Evolutionary conservation across 2,113 vertebrate species (phyloP), one percentile per base, ranked within the genome.

Genomic region (Myodes glareolus): DNA sequence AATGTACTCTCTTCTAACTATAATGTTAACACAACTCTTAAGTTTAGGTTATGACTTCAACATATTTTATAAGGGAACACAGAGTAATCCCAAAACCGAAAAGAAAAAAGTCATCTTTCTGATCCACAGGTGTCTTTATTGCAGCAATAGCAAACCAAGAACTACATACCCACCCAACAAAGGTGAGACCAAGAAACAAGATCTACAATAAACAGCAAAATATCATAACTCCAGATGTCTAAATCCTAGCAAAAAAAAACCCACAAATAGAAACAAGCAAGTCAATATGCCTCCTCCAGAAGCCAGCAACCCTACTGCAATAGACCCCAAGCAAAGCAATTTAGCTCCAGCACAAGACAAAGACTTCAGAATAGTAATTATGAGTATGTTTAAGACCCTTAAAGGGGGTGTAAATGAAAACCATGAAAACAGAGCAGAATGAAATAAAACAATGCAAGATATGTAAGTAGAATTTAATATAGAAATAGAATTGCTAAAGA

Each of bases 41-140:
- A 87, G 33, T 75, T 76, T 82, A 93, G 47, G 73, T 93, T 21
- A 81, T 65, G 90, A 92, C 58, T 68, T 82, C 94, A 77, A 39
- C 17, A 90, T 67, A 21, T 94, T 97, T 85, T 55, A 94, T 65
- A 72, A 70, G 6, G 6, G 36, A 36, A 70, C 6, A 16, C 68
- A 70, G 33, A 70, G 16, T 70, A 36, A 70, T 36, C 14, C 33
- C 16, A 16, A 70, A 70, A 70, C 16, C 17, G 16, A 17, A 70
- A 70, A 70, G n/a, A 67, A 36, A 70, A 70, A 67, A 36, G 36
- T 70, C 68, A 70, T n/a, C 68, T 70, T 70, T 70, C 68, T 70
- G 33, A 70, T n/a, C 33, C 16, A 36, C 33, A 70, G 12, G 16
- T 70, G 33, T 16, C 36, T 70, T 17, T 3, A 19, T 7, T 72